These are phyloP conservation scores for Stratiolaelaps scimitus DNA, from an alignment of 1,140 invertebrate species.

Conservation along the genomic window DNA sequence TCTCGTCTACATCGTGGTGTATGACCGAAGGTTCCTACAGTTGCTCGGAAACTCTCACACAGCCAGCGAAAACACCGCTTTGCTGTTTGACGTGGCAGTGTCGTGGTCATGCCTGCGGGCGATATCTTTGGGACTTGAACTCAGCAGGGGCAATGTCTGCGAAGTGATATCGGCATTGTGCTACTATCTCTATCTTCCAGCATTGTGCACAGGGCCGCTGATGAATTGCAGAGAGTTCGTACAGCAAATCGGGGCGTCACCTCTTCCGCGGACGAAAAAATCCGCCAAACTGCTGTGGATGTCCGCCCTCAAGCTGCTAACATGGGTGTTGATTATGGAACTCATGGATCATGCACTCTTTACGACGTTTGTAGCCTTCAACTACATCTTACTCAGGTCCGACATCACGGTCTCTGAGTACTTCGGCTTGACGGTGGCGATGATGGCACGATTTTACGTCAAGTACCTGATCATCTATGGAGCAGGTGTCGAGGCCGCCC, in stretches of 20 bases:
- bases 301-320: neutral
- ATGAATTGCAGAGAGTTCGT: neutral
- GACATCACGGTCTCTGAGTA: neutral
- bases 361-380: no score
- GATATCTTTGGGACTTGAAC: conserved; percentile 6
- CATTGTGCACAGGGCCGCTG: neutral
- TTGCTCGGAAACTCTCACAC: neutral
- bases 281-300: neutral
- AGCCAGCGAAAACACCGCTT: neutral
- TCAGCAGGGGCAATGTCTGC: neutral
- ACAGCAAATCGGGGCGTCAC: neutral
- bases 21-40: neutral
- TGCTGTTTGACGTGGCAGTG: neutral
- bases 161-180: conserved; percentile 1
- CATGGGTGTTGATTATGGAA: neutral
- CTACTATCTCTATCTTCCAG: neutral
- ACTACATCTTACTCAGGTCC: no score
- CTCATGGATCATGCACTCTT: neutral
- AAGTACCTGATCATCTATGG: conserved; percentile 19
- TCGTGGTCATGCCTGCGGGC: conserved; percentile 1
- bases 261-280: neutral
- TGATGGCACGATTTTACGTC: conserved; percentile 14
- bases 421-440: neutral
- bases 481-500: neutral
- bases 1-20: neutral